A percentile compares a stretch with the other conserved stretches of the same genome.
These are phyloP conservation scores for Formicarius rufipectus DNA, from an alignment of 2,113 vertebrate genomes.

Conservation along the genomic window DNA sequence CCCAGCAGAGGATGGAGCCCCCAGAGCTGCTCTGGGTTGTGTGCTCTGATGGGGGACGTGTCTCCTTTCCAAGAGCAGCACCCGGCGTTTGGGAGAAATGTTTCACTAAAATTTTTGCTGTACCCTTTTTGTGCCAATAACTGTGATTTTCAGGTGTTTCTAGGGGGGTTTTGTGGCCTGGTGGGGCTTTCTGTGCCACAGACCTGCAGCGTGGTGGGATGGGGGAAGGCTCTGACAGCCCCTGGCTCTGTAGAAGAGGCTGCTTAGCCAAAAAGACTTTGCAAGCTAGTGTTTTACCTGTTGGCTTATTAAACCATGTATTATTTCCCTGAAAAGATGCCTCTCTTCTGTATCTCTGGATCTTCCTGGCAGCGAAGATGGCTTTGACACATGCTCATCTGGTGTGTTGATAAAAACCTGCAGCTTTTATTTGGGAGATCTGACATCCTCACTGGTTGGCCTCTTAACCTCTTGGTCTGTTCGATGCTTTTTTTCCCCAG, in stretches of 20 bases:
- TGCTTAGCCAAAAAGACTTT: background rate
- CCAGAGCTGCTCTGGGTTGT: background rate
- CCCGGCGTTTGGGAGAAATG: background rate
- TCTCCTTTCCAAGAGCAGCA: background rate
- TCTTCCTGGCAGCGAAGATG: background rate
- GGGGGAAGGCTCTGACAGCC: background rate
- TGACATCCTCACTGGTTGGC: background rate
- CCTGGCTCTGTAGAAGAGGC: background rate
- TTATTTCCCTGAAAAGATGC: accelerated
- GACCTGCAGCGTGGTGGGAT: accelerated
- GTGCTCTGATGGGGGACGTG: accelerated
- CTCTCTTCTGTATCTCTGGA: background rate
- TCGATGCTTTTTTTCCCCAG: background rate
- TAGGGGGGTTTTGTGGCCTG: too few species aligned
- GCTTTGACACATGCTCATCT: background rate
- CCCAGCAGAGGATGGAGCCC: background rate
- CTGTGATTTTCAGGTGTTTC: too few species aligned
- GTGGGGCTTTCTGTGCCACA: background rate
- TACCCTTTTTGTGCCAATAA: accelerated
- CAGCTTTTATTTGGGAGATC: background rate
- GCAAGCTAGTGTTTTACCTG: accelerated
- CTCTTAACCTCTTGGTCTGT: background rate
- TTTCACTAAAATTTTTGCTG: accelerated
- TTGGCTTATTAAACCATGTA: background rate
- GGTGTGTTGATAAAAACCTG: background rate